Conservation (phyloP, 2,113 vertebrate genomes). For the Eurypyga helias region DNA sequence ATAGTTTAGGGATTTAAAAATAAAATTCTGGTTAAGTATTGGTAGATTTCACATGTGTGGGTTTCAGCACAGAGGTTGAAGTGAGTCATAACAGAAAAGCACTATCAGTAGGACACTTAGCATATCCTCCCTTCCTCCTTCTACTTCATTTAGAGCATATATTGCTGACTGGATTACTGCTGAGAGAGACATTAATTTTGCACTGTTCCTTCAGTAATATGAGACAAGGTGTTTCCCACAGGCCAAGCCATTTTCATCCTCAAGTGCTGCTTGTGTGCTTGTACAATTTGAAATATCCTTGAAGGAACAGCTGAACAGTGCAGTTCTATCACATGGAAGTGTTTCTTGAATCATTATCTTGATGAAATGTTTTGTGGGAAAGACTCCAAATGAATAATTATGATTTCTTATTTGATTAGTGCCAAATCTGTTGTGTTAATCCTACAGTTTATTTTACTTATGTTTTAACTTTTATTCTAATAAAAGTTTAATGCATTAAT, state of each 20-base stretch:
- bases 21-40: neutral
- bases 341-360: neutral
- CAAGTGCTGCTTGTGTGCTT: neutral
- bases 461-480: neutral
- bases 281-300: neutral
- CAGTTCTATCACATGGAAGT: neutral
- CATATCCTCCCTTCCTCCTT: neutral
- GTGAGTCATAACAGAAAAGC: neutral
- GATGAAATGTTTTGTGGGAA: neutral
- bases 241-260: neutral
- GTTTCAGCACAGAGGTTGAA: neutral
- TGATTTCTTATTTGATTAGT: neutral
- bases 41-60: neutral
- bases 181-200: neutral
- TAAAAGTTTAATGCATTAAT: neutral
- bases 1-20: neutral
- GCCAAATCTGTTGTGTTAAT: neutral
- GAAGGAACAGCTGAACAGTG: neutral
- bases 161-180: neutral
- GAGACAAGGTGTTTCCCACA: neutral
- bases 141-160: neutral
- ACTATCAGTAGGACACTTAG: neutral
- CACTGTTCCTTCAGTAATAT: neutral
- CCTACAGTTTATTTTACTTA: neutral
- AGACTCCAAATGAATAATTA: neutral